Evolutionary conservation across 2,797 vertebrate species (phyloP), one percentile per base, ranked within the genome.

Genomic region (Phylloscopus collybita): DNA sequence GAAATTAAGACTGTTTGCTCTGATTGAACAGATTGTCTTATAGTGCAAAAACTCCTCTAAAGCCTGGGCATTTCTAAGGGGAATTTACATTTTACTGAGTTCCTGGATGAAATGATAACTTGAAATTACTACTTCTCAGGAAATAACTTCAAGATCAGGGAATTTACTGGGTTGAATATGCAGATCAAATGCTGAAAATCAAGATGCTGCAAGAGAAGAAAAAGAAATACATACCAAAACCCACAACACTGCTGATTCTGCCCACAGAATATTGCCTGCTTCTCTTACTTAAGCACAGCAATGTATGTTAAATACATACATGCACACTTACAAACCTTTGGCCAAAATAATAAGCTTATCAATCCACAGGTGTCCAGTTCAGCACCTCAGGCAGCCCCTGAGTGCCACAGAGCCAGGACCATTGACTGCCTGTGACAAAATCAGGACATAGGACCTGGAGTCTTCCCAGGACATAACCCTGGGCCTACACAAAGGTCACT

Each of bases 251-350:
- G 19, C 22, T 64, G 17, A n/a, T 80, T 80, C 45, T 44, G 5
- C 61, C 49, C 64, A 56, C 19, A 75, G 74, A 81, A 61, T 32
- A 57, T 0, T 26, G n/a, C 18, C 62, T n/a, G 34, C 13, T 86
- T 62, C 47, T 69, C 51, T n/a, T 4, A 4, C 25, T n/a, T 40
- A 25, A 44, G 27, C 26, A 50, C 0, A 69, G 44, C 32, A 74
- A 57, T 3, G 4, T 8, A 7, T 10, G 5, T 26, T 66, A 45
- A 42, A 64, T 5, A 27, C 7, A n/a, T 1, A 21, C 1, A 49
- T 1, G 1, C 26, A n/a, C 4, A 34, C 6, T 44, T 18, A 45
- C 1, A 2, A 7, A 66, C 11, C 25, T 40, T 6, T 20, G 19
- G 10, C 7, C 27, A 73, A 72, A 64, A 47, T 22, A 50, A 1